These are phyloP conservation scores for Stercorarius parasiticus DNA, from an alignment of 2,113 vertebrate species.

Conservation along the genomic window DNA sequence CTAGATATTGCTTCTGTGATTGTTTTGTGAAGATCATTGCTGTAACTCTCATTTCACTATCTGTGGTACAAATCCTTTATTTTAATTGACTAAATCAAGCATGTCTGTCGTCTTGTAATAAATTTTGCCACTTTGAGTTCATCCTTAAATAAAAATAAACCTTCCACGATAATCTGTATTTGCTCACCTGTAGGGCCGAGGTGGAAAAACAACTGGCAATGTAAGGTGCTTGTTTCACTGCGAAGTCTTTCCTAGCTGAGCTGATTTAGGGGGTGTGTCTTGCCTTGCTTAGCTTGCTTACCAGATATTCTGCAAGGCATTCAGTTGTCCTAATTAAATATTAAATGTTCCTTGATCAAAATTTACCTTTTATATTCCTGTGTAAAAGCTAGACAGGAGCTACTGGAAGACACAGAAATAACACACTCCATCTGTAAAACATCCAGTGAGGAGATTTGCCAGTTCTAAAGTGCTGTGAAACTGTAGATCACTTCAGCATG, in stretches of 20 bases:
- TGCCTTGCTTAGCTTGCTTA: neutral
- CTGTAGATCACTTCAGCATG: neutral
- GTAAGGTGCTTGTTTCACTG: neutral
- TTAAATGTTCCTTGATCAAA: neutral
- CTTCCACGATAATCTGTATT: neutral
- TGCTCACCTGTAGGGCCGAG: neutral
- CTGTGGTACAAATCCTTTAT: neutral
- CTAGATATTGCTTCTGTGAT: neutral
- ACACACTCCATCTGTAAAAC: neutral
- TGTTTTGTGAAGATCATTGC: neutral
- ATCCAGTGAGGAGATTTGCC: fast-evolving
- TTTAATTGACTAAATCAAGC: neutral
- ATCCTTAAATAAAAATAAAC: neutral
- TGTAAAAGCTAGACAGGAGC: neutral
- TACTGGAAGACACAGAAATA: neutral
- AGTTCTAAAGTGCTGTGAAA: neutral
- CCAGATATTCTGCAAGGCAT: neutral
- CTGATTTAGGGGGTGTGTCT: neutral
- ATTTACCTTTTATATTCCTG: neutral
- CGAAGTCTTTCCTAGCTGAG: neutral
- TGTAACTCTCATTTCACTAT: neutral
- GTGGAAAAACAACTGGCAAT: neutral
- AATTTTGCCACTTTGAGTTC: neutral
- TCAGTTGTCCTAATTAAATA: neutral
- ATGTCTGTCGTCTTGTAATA: neutral